Conservation (phyloP, 2,113 vertebrate genomes). For the Aldabrachelys gigantea region DNA sequence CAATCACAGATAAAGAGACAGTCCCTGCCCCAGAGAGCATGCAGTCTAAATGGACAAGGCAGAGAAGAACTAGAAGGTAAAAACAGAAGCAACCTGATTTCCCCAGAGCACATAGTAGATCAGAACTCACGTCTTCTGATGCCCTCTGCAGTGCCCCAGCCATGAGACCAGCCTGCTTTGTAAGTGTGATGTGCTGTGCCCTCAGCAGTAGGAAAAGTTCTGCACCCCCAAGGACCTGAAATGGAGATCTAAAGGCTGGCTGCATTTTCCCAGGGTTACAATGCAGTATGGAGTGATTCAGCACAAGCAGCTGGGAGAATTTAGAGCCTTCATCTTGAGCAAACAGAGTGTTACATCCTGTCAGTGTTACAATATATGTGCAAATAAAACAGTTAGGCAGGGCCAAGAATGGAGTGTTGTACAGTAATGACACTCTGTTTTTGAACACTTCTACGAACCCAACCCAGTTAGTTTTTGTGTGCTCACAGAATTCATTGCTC, state of each 20-base stretch:
- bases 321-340: background rate
- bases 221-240: background rate
- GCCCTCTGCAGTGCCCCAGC: background rate
- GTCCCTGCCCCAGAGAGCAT: fast-evolving
- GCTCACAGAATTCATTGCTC: background rate
- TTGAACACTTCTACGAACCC: background rate
- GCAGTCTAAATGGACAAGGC: background rate
- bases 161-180: background rate
- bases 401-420: background rate
- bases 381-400: background rate
- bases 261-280: background rate
- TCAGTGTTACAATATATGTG: background rate
- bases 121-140: background rate
- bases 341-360: background rate
- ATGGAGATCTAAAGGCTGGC: background rate
- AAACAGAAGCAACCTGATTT: background rate
- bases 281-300: background rate
- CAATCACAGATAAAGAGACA: background rate
- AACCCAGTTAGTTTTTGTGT: background rate
- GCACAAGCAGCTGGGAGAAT: background rate
- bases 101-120: background rate
- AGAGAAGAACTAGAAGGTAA: background rate
- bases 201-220: background rate
- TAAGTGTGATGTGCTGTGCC: background rate
- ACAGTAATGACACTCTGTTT: background rate